A percentile compares a stretch with the other conserved stretches of the same genome.
These are phyloP conservation scores for Aegotheles bennettii DNA, from an alignment of 2,113 vertebrate genomes.

Conservation along the genomic window DNA sequence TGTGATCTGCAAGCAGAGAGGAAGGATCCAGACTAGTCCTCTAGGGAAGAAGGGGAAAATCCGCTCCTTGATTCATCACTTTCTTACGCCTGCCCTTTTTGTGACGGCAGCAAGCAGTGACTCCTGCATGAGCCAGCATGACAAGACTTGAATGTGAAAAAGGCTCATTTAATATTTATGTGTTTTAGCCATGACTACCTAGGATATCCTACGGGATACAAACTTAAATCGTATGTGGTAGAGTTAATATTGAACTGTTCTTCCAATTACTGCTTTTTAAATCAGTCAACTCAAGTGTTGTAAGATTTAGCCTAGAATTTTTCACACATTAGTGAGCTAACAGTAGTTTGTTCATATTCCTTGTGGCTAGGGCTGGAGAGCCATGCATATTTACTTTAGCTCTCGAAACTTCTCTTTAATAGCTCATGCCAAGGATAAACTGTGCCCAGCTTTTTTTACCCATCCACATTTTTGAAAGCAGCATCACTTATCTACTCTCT, in stretches of 20 bases:
- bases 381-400: background rate
- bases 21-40: background rate
- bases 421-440: background rate
- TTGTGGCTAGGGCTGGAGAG: background rate
- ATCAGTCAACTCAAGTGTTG: background rate
- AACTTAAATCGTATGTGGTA: background rate
- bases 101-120: background rate
- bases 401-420: background rate
- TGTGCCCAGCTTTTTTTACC: background rate
- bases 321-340: background rate
- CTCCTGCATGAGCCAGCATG: background rate
- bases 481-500: background rate
- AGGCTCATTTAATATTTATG: background rate
- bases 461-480: background rate
- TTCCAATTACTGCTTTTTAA: background rate
- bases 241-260: background rate
- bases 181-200: background rate
- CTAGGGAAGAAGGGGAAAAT: background rate
- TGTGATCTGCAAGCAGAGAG: background rate
- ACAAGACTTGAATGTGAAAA: background rate
- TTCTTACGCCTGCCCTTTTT: background rate
- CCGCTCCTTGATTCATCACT: background rate
- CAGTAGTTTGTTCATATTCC: background rate
- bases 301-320: background rate
- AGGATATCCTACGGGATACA: background rate